Conservation (phyloP, 2,888 invertebrate genomes). For the Pristionchus entomophagus region DNA sequence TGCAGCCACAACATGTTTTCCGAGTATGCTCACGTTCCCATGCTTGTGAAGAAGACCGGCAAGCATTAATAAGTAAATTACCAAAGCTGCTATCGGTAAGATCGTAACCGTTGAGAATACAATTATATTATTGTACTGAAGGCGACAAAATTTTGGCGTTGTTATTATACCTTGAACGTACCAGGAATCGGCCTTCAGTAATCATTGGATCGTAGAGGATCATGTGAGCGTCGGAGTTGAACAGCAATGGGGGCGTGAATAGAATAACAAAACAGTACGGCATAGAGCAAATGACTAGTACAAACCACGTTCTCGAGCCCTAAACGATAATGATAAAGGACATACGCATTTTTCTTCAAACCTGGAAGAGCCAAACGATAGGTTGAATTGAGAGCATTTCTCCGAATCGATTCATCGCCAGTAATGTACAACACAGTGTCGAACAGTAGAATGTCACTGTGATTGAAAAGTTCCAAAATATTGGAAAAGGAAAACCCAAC, state of each 20-base stretch:
- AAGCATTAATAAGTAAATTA: neutral
- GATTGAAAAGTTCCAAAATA: neutral
- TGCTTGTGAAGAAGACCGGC: neutral
- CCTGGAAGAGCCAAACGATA: neutral
- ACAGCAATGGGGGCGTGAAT: neutral
- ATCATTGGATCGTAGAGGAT: neutral
- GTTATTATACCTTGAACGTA: neutral
- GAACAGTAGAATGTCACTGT: neutral
- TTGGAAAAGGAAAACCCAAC: neutral
- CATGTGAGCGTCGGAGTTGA: neutral
- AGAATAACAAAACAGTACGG: neutral
- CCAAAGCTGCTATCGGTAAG: neutral
- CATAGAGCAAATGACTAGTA: neutral
- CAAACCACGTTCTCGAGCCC: neutral
- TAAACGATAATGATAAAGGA: neutral
- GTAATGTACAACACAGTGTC: neutral
- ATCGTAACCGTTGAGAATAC: neutral
- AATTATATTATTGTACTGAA: neutral
- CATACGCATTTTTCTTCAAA: neutral
- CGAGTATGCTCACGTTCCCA: neutral
- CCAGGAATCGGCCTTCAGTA: neutral
- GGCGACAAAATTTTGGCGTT: neutral
- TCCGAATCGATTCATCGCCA: neutral
- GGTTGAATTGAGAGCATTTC: neutral
- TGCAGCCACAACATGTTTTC: no score